These are phyloP conservation scores for Lutjanus argentimaculatus DNA, from an alignment of 2,797 vertebrate genomes.

Conservation along the genomic window DNA sequence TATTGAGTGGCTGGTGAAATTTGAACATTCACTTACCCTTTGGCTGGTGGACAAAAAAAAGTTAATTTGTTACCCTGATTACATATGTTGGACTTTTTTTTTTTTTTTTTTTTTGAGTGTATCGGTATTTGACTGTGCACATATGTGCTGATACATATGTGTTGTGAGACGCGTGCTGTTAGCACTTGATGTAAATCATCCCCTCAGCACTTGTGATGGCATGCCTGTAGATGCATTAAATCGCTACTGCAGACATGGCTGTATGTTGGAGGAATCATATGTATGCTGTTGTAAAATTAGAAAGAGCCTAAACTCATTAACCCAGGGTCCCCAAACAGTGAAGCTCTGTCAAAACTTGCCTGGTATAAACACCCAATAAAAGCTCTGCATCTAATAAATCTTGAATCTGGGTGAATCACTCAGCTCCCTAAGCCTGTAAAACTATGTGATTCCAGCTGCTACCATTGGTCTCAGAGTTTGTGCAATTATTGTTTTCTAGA, in stretches of 20 bases:
- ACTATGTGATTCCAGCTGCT: constrained; percentile 6
- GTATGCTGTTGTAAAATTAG: constrained; percentile 70
- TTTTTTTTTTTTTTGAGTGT: constrained; percentile 44
- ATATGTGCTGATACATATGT: constrained; percentile 4
- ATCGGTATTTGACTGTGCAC: constrained; percentile 25
- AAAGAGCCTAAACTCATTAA: constrained; percentile 63
- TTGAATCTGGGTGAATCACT: background rate
- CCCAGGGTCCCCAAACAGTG: constrained; percentile 15
- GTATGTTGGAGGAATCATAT: constrained; percentile 61
- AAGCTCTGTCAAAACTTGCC: constrained; percentile 52
- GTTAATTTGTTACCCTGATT: too few relatives aligned
- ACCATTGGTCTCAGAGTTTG: background rate
- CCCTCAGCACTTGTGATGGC: constrained; percentile 71
- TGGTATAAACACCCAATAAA: constrained; percentile 26
- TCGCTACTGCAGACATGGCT: constrained; percentile 60
- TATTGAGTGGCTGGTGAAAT: too few relatives aligned
- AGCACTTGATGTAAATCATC: constrained; percentile 70
- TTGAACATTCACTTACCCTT: too few relatives aligned
- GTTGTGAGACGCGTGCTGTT: constrained; percentile 34
- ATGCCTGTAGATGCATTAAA: constrained; percentile 70
- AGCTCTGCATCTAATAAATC: constrained; percentile 13
- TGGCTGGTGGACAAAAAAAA: too few relatives aligned
- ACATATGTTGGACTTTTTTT: background rate
- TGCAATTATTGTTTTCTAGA: background rate
- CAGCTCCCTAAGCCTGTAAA: background rate